A percentile compares a stretch with the other conserved stretches of the same genome.
Evolutionary conservation across 1,140 invertebrate species (phyloP).

Genomic region (Solen grandis): DNA sequence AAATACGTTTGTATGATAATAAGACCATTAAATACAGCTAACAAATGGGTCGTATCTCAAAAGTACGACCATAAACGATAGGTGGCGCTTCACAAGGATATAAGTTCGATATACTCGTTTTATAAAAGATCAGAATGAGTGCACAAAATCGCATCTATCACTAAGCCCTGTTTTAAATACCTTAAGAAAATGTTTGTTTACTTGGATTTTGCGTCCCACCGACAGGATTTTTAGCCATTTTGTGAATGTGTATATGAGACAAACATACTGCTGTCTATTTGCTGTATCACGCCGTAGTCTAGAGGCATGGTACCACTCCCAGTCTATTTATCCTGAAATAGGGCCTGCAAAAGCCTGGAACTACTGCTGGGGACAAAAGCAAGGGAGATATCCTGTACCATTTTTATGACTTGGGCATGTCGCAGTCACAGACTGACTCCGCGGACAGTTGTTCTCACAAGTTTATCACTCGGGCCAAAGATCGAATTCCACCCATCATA

Average conservation of each 20-base stretch:
- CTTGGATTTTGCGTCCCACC: background rate
- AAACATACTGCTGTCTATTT: background rate
- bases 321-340: background rate
- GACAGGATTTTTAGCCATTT: background rate
- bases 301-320: background rate
- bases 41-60: no score
- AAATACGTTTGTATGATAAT: no score
- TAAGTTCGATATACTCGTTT: no score
- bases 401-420: background rate
- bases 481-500: no score
- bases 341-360: background rate
- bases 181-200: background rate
- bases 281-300: background rate
- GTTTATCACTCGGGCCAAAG: no score
- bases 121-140: no score
- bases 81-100: no score
- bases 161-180: no score
- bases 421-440: background rate
- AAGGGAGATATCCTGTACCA: background rate
- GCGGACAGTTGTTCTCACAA: background rate
- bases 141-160: no score
- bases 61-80: no score
- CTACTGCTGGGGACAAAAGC: background rate
- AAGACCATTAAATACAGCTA: no score
- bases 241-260: background rate